Evolutionary conservation across 1,140 invertebrate species (phyloP), one percentile per base, ranked within the genome.

Genomic region (Neodiprion pinetum): DNA sequence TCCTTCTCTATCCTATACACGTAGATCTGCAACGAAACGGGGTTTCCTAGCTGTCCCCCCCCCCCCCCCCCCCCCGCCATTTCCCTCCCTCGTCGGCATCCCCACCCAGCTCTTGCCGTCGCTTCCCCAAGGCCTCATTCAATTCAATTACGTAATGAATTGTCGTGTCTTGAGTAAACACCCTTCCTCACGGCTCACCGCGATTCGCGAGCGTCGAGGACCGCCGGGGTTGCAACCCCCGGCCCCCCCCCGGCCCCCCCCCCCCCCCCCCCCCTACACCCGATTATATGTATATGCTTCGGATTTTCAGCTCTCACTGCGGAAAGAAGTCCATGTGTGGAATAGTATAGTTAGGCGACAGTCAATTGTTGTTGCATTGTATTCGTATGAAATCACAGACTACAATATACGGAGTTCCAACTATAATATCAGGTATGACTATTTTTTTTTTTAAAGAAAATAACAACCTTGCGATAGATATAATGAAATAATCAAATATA

Each of bases 101-200:
- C 11, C 53, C 53, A 17, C 53, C 9, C 53, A 17, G 11, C 11
- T 14, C 53, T 0, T 17, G 28, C 7, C 8, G 53, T 61, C 53
- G 11, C 53, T 61, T 40, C 53, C 53, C 53, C 53, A 9, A 85
- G 82, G 81, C 82, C 82, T 86, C 83, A 80, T 85, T 87, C 85
- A 87, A 88, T 88, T 86, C 86, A 86, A 87, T 88, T 88, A 88
- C 85, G 85, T 88, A 88, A 88, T 88, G 87, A 88, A 88, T 88
- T 88, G 87, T 88, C 86, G 87, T 88, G 85, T 87, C 87, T 87
- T 86, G 86, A 83, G 86, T 86, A 88, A 88, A 88, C 85, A 87
- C 80, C 84, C 85, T 86, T 86, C 82, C 82, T 85, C 85, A 80
- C 83, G 81, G 79, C 82, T 85, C 85, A 80, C 83, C 82, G 79